A percentile compares a stretch with the other conserved stretches of the same genome.
These are phyloP conservation scores for Agonopterix alstromeriana DNA, from an alignment of 2,888 invertebrate genomes.

Conservation along the genomic window DNA sequence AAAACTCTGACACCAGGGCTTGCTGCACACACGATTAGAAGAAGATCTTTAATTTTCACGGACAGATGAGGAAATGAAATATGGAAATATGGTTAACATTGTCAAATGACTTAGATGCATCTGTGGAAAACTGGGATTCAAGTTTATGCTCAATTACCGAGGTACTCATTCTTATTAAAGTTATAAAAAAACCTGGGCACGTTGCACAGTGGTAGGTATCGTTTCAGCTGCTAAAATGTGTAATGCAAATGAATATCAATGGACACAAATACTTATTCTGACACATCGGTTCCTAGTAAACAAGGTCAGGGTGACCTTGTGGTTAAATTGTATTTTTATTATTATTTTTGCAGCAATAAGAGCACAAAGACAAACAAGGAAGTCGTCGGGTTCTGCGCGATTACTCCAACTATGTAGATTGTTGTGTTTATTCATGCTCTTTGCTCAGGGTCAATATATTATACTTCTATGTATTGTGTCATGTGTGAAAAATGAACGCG, in stretches of 20 bases:
- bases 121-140: no score
- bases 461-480: constrained; percentile 9
- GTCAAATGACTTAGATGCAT: no score
- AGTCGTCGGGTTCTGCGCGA: constrained; percentile 44
- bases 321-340: constrained; percentile 53
- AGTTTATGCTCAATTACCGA: no score
- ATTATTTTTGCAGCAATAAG: constrained; percentile 60
- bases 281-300: constrained; percentile 60
- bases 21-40: no score
- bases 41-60: no score
- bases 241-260: constrained; percentile 22
- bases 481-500: constrained; percentile 14
- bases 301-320: constrained; percentile 65
- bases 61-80: no score
- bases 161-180: no score
- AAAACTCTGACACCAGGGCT: no score
- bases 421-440: constrained; percentile 46
- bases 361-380: constrained; percentile 64
- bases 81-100: no score
- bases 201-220: background rate
- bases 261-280: constrained; percentile 37
- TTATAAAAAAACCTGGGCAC: background rate
- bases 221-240: constrained; percentile 3
- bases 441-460: constrained; percentile 36
- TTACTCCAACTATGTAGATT: constrained; percentile 43